A percentile compares a stretch with the other conserved stretches of the same genome.
These are phyloP conservation scores for Loriculus beryllinus DNA, from an alignment of 2,797 vertebrate genomes.

Conservation along the genomic window DNA sequence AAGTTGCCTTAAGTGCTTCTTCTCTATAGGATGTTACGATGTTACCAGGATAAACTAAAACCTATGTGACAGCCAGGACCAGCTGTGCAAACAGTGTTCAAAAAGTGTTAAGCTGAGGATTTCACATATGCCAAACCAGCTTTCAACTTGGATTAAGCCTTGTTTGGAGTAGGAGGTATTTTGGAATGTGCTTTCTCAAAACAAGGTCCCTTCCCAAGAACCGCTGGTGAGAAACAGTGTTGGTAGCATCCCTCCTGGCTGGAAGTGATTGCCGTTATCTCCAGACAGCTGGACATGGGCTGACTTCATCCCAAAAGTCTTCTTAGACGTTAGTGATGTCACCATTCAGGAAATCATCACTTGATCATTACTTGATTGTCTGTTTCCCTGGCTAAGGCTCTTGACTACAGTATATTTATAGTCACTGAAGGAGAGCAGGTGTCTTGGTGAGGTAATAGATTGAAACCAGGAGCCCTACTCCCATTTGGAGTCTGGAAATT, in stretches of 20 bases:
- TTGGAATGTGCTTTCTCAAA: conserved; percentile 44
- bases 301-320: neutral
- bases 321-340: neutral
- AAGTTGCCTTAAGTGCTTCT: neutral
- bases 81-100: neutral
- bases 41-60: neutral
- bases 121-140: neutral
- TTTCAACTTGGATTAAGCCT: conserved; percentile 17
- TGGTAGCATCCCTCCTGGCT: neutral
- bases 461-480: neutral
- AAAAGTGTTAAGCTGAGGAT: neutral
- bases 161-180: conserved; percentile 24
- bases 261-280: neutral
- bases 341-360: neutral
- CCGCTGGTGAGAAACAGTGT: neutral
- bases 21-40: neutral
- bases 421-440: neutral
- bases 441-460: neutral
- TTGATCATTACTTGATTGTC: neutral
- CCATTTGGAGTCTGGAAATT: neutral
- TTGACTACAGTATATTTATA: neutral
- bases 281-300: neutral
- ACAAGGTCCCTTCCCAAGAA: conserved; percentile 12
- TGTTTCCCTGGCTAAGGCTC: neutral
- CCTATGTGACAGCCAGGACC: neutral